phyloP scores from a whole-genome alignment of 37 sponge, comb jelly and placozoan genomes.

The Halichondria panicea region DNA sequence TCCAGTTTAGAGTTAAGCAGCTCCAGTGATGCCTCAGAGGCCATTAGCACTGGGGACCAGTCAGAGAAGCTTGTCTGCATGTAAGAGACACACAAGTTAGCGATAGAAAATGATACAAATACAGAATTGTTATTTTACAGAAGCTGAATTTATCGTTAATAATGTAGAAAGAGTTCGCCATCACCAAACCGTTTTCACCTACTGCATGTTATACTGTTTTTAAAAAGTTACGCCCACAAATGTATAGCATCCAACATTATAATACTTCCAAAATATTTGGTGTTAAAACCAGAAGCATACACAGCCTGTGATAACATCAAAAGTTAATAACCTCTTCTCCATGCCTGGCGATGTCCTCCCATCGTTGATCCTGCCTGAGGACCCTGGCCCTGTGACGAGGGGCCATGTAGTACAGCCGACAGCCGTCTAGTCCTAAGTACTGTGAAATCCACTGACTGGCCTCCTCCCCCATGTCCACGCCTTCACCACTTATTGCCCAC shows the following conservation, averaged over 20 bases:
- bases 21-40: constrained; percentile 45
- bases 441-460: constrained; percentile 37
- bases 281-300: no score
- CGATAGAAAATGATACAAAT: background rate
- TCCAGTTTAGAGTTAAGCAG: constrained; percentile 42
- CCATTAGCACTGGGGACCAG: constrained; percentile 21
- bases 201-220: no score
- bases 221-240: no score
- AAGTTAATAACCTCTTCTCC: constrained; percentile 29
- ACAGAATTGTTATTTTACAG: background rate
- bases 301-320: no score
- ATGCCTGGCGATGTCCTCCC: background rate
- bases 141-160: no score
- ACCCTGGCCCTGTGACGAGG: constrained; percentile 16
- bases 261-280: no score
- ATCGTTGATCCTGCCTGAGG: constrained; percentile 4
- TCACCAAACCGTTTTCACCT: no score
- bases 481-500: constrained; percentile 19
- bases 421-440: constrained; percentile 34
- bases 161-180: no score
- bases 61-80: constrained; percentile 32
- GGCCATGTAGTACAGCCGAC: constrained; percentile 46
- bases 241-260: no score
- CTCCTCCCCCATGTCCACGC: constrained; percentile 37
- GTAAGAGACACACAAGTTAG: background rate